Base-by-base conservation (phyloP, 2,797 vertebrate species). In the Spinus pinus region DNA sequence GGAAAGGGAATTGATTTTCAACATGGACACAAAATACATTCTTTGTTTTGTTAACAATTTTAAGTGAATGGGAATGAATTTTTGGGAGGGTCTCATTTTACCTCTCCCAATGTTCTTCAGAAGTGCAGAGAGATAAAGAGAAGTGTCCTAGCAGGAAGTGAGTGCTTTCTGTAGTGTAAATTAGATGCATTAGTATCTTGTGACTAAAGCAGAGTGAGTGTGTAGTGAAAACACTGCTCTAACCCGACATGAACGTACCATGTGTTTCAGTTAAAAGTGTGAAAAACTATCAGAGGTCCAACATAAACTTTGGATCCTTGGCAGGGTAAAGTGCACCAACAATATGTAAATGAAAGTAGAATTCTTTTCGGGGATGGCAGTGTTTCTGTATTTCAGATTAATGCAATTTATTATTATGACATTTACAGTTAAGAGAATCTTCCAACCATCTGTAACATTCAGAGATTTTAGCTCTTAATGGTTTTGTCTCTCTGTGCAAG, bases 401-500 rank as follows among this genome's bases (percentile, higher is more conserved):
- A 57, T 78, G 47, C 30, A 25, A 15, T 88, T 79, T 61, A 84
- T 84, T 90, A 86, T 42, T 66, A 18, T 41, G 77, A 27, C 57
- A 23, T 37, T 24, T 88, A 22, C 56, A 84, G 49, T 91, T 91
- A 49, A 42, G 33, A 79, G 25, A 78, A 53, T 47, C 23, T 92
- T 47, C 31, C 90, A 88, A 65, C 41, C 88, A 33, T 69, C 35
- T 88, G 39, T 81, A 72, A 35, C 28, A 37, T 72, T 86, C 39
- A 60, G 89, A 94, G 69, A 23, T 90, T 73, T 71, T 66, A 57
- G 33, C 80, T 97, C 23, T 21, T 88, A 69, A 79, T 82, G 41
- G 58, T 44, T 80, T 83, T 75, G 35, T 31, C n/a, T 95, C 37
- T 80, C 39, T 22, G 4, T 80, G 90, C 73, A 53, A 49, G 61